Conservation (phyloP, 2,888 invertebrate species). For the Agrochola lota region DNA sequence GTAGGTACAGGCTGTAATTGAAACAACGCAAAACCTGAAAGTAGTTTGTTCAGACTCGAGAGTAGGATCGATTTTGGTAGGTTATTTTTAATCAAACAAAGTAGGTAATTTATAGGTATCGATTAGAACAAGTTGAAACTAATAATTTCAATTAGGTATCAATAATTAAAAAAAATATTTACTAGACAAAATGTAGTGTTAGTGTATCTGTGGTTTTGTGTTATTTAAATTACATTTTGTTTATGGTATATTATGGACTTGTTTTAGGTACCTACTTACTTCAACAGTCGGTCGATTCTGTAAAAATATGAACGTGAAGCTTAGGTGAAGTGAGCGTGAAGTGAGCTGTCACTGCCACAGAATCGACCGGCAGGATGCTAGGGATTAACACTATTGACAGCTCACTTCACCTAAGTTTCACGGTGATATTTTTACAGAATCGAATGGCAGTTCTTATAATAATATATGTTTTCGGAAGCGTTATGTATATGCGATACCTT, state of each 20-base stretch:
- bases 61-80: no score
- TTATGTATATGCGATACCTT: constrained; percentile 9
- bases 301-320: no score
- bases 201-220: not conserved
- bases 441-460: no score
- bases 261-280: not conserved
- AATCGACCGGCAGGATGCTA: no score
- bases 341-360: no score
- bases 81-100: not conserved
- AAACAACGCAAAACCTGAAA: not conserved
- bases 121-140: not conserved
- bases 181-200: not conserved
- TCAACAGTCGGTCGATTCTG: no score
- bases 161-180: not conserved
- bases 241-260: no score
- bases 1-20: not conserved
- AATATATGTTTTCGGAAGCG: not conserved
- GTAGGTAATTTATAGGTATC: not conserved
- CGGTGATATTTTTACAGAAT: no score
- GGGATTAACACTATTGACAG: no score
- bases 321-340: no score
- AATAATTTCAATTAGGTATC: not conserved
- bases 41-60: not conserved
- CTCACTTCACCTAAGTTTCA: no score
- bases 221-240: not conserved